Evolutionary conservation across 1,140 invertebrate species (phyloP).

Genomic region (Babylonia areolata): DNA sequence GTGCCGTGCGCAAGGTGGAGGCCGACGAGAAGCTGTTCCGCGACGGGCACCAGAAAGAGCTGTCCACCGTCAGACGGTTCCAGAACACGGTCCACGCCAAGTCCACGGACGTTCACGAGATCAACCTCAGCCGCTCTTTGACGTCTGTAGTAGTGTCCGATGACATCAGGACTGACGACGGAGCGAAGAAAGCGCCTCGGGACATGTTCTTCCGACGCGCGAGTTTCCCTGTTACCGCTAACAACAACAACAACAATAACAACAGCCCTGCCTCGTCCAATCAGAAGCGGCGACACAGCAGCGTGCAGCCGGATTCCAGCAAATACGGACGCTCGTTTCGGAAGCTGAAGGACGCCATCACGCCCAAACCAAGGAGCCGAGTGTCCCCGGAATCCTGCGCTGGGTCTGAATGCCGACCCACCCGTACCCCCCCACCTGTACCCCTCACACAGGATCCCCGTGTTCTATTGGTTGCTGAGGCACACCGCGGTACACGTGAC

Average conservation of each 20-base stretch:
- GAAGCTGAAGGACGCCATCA: constrained; percentile 30
- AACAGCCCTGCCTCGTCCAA: not conserved
- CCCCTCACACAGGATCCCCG: not conserved
- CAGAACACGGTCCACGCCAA: constrained; percentile 19
- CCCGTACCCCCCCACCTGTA: too few species aligned
- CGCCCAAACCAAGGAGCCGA: not conserved
- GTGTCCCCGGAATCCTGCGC: not conserved
- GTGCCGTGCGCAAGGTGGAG: constrained; percentile 36
- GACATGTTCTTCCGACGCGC: not conserved
- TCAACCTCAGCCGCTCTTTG: not conserved
- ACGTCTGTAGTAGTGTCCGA: not conserved
- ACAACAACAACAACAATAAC: too few species aligned
- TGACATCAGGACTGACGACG: not conserved
- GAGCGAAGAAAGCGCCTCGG: not conserved
- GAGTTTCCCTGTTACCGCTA: not conserved
- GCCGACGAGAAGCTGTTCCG: constrained; percentile 20
- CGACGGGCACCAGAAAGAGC: constrained; percentile 17
- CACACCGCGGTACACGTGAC: not conserved
- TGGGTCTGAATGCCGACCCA: not conserved
- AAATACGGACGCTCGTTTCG: constrained; percentile 32
- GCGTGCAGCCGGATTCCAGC: constrained; percentile 16
- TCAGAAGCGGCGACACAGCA: constrained; percentile 24
- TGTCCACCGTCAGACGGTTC: constrained; percentile 23
- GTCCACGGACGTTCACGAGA: not conserved
- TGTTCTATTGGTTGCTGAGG: not conserved